phyloP scores from a whole-genome alignment of 2,113 vertebrate genomes.

The Lophius piscatorius region DNA sequence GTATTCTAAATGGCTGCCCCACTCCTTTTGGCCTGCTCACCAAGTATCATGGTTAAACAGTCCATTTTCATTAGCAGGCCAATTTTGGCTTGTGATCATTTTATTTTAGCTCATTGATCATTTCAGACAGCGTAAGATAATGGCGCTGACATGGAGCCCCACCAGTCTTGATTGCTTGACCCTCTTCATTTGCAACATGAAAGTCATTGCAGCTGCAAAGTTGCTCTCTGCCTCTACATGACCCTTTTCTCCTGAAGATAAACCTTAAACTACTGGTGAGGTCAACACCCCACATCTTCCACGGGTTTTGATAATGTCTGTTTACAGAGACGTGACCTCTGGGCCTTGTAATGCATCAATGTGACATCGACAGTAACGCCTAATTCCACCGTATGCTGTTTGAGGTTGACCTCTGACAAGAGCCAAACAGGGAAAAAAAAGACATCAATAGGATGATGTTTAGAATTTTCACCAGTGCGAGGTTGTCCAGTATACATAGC shows the following conservation, averaged over 20 bases:
- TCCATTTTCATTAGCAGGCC: conserved; percentile 91
- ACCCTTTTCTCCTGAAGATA: conserved; percentile 69
- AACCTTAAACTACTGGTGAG: conserved; percentile 84
- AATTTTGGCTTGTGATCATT: conserved; percentile 93
- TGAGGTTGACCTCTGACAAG: conserved; percentile 84
- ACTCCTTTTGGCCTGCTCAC: conserved; percentile 70
- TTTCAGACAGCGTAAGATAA: conserved; percentile 87
- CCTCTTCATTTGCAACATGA: conserved; percentile 87
- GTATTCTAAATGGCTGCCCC: conserved; percentile 36
- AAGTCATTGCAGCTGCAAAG: conserved; percentile 79
- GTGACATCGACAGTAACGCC: conserved; percentile 92
- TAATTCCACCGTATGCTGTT: conserved; percentile 85
- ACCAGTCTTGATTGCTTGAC: conserved; percentile 91
- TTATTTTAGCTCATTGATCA: conserved; percentile 91
- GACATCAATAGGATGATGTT: conserved; percentile 80
- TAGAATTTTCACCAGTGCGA: conserved; percentile 73
- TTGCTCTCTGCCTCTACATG: conserved; percentile 64
- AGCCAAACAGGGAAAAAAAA: conserved; percentile 72
- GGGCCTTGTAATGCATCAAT: conserved; percentile 94
- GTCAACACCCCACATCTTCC: conserved; percentile 89
- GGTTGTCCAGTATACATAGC: conserved; percentile 53
- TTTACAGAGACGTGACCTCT: conserved; percentile 97
- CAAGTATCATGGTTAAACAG: conserved; percentile 80
- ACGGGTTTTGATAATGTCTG: conserved; percentile 99
- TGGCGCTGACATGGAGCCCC: conserved; percentile 84